Evolutionary conservation across 2,113 vertebrate genomes (phyloP).

Genomic region (Calidris pygmaea): DNA sequence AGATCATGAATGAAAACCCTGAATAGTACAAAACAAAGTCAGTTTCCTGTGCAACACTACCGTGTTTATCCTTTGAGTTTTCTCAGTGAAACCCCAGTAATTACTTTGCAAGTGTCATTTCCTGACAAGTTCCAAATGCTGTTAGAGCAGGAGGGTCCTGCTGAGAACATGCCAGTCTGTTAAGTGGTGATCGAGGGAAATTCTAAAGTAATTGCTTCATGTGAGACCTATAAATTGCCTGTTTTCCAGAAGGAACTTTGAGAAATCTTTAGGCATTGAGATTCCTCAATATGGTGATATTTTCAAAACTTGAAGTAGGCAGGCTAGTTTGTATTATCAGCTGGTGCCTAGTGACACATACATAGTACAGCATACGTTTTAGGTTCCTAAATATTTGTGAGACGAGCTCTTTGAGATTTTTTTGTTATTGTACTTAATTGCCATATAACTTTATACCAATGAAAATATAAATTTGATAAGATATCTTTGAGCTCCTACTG

Average conservation of each 20-base stretch:
- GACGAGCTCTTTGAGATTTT: neutral
- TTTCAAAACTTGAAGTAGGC: neutral
- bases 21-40: accelerated
- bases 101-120: neutral
- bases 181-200: neutral
- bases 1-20: neutral
- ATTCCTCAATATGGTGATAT: neutral
- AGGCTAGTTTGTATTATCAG: neutral
- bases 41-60: neutral
- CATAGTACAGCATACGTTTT: neutral
- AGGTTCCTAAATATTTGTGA: neutral
- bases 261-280: neutral
- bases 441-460: neutral
- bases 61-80: neutral
- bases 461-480: neutral
- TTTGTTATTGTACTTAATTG: neutral
- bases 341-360: no score
- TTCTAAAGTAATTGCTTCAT: neutral
- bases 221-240: neutral
- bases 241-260: neutral
- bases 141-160: neutral
- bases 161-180: neutral
- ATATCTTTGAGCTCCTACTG: neutral
- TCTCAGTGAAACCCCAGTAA: neutral
- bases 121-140: neutral